Evolutionary conservation across 2,113 vertebrate species (phyloP).

Genomic region (Hyperoodon ampullatus): DNA sequence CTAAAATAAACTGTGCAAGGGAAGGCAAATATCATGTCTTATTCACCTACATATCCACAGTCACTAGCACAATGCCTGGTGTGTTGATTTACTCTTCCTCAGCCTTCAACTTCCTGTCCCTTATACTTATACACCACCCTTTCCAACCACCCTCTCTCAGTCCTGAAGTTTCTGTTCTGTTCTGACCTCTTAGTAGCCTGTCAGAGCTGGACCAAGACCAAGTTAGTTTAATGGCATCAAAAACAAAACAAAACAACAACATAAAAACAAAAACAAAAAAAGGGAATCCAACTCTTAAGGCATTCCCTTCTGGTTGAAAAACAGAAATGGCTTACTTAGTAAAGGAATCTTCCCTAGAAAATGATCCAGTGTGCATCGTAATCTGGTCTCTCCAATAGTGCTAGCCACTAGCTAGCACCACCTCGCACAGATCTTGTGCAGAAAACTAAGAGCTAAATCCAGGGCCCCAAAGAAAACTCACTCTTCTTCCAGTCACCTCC

Average conservation of each 20-base stretch:
- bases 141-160: constrained; percentile 11
- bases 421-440: background rate
- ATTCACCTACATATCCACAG: background rate
- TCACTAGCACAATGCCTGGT: background rate
- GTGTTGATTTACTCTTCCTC: background rate
- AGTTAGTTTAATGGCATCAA: background rate
- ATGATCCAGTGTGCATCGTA: background rate
- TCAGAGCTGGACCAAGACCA: background rate
- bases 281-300: background rate
- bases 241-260: background rate
- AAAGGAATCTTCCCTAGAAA: constrained; percentile 11
- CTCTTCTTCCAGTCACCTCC: constrained; percentile 83
- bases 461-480: constrained; percentile 73
- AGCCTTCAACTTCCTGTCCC: background rate
- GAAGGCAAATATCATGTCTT: background rate
- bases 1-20: background rate
- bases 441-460: constrained; percentile 12
- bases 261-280: background rate
- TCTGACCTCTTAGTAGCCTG: background rate
- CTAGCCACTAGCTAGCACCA: background rate
- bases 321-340: background rate
- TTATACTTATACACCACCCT: background rate
- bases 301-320: constrained; percentile 19
- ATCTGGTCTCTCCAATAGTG: background rate
- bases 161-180: background rate